Evolutionary conservation across 2,888 invertebrate genomes (phyloP).

Genomic region (Thumatha senex): DNA sequence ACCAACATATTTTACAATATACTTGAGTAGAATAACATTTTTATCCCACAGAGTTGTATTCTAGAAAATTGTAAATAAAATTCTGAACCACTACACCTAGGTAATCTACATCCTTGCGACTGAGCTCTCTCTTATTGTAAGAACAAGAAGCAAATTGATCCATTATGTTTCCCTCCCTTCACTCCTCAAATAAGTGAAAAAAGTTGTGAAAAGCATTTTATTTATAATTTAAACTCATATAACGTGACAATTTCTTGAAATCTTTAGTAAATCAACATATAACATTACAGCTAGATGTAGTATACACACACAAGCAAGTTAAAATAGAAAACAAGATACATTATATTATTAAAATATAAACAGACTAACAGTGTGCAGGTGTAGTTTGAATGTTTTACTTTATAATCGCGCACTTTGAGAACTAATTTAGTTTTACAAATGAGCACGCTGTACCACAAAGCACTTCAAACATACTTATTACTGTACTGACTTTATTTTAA

Average conservation of each 20-base stretch:
- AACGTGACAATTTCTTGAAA: no score
- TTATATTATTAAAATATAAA: slow-evolving; percentile 18
- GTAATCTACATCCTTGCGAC: slow-evolving; percentile 34
- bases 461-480: slow-evolving; percentile 41
- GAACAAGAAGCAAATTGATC: slow-evolving; percentile 63
- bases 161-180: slow-evolving; percentile 59
- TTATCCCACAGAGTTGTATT: slow-evolving; percentile 11
- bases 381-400: slow-evolving; percentile 28
- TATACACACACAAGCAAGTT: no score
- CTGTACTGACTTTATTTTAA: slow-evolving; percentile 32
- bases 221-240: no score
- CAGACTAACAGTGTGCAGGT: slow-evolving; percentile 6
- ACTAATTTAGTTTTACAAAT: slow-evolving; percentile 41
- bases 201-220: no score
- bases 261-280: no score
- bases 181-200: no score
- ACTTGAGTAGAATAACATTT: neutral
- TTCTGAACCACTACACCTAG: slow-evolving; percentile 47
- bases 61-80: slow-evolving; percentile 34
- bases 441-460: slow-evolving; percentile 26
- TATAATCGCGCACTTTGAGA: slow-evolving; percentile 30
- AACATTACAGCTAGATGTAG: no score
- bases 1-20: neutral
- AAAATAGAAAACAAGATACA: no score
- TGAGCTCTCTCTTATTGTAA: slow-evolving; percentile 35